These are phyloP conservation scores for Lithophane leautieri DNA, from an alignment of 2,888 invertebrate species.

Conservation along the genomic window DNA sequence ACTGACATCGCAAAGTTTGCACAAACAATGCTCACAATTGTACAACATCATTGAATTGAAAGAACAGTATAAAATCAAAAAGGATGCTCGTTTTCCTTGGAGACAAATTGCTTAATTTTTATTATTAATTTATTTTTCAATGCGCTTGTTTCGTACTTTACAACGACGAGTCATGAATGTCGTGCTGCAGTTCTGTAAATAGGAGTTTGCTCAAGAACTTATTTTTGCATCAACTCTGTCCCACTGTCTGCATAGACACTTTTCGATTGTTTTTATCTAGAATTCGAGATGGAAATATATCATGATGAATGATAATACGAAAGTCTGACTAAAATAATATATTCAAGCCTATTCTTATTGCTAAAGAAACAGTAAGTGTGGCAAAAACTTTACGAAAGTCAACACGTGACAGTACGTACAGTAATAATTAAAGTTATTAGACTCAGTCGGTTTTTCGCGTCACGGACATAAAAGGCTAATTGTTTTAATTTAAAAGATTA, in stretches of 20 bases:
- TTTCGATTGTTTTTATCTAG: constrained; percentile 34
- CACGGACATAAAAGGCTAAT: constrained; percentile 51
- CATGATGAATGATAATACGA: constrained; percentile 14
- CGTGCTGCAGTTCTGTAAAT: constrained; percentile 48
- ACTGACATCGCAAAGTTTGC: constrained; percentile 20
- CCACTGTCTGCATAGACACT: constrained; percentile 22
- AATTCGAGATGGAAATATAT: constrained; percentile 19
- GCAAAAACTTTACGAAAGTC: constrained; percentile 27
- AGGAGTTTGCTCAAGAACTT: constrained; percentile 20
- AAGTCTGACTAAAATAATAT: background rate
- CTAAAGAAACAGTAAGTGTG: constrained; percentile 41
- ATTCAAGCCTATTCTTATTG: background rate
- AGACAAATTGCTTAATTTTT: constrained; percentile 65
- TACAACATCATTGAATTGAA: constrained; percentile 38
- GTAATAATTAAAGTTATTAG: constrained; percentile 57
- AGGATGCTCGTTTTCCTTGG: constrained; percentile 52
- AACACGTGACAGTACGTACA: constrained; percentile 26
- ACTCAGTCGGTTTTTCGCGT: constrained; percentile 50
- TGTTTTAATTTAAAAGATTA: constrained; percentile 44
- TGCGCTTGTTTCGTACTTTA: constrained; percentile 53
- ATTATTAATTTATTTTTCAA: constrained; percentile 60
- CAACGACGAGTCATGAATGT: constrained; percentile 57
- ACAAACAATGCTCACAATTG: constrained; percentile 34
- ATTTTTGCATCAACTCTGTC: constrained; percentile 36
- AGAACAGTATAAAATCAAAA: constrained; percentile 37